These are phyloP conservation scores for Candidula unifasciata DNA, from an alignment of 2,888 invertebrate species.

Conservation along the genomic window DNA sequence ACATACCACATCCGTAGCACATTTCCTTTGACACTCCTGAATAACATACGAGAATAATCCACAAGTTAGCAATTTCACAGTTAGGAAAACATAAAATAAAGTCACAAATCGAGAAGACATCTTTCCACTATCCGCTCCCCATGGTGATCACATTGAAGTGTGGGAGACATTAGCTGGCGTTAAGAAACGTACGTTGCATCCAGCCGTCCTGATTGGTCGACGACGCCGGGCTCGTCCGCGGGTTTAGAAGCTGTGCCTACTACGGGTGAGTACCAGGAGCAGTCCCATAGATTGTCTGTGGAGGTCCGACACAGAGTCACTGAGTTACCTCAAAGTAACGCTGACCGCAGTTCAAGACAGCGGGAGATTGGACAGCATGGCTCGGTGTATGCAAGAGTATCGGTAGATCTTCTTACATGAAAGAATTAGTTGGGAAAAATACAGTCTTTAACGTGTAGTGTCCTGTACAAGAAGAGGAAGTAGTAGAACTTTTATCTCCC, in stretches of 20 bases:
- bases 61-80: background rate
- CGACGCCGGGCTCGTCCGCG: background rate
- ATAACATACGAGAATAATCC: background rate
- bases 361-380: too few species aligned
- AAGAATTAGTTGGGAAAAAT: too few species aligned
- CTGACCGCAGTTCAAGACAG: too few species aligned
- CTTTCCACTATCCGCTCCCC: constrained; percentile 19
- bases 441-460: too few species aligned
- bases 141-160: constrained; percentile 40
- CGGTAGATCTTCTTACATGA: too few species aligned
- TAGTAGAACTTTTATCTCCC: too few species aligned
- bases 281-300: too few species aligned
- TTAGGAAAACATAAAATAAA: constrained; percentile 12
- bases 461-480: too few species aligned
- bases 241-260: background rate
- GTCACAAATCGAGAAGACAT: constrained; percentile 23
- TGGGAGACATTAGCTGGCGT: constrained; percentile 24
- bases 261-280: background rate
- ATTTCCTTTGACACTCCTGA: background rate
- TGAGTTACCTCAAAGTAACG: too few species aligned
- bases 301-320: too few species aligned
- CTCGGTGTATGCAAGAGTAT: too few species aligned
- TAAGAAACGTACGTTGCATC: background rate
- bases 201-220: constrained; percentile 27
- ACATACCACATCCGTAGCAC: constrained; percentile 28